Evolutionary conservation across 1,140 invertebrate genomes (phyloP).

Genomic region (Lordiphosa mommai): DNA sequence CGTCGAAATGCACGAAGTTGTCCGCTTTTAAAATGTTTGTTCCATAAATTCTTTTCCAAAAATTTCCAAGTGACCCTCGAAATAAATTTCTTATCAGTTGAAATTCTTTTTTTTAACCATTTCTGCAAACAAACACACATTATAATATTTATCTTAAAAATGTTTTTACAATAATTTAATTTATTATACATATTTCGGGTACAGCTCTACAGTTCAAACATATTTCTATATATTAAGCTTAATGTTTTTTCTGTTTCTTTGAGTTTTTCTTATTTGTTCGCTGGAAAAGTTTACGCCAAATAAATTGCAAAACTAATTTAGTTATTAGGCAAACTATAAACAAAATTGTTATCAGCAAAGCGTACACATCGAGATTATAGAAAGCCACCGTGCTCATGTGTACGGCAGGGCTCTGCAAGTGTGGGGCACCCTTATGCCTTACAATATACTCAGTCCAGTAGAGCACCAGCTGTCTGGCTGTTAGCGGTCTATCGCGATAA

Average conservation of each 20-base stretch:
- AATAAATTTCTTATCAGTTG: too few species aligned
- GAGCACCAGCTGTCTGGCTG: conserved; percentile 77
- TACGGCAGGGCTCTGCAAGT: conserved; percentile 67
- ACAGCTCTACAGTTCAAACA: too few species aligned
- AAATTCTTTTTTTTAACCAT: too few species aligned
- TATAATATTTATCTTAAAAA: too few species aligned
- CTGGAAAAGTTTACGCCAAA: conserved; percentile 5
- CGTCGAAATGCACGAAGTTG: too few species aligned
- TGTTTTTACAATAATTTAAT: too few species aligned
- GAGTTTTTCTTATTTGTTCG: background rate
- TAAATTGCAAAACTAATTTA: conserved; percentile 3
- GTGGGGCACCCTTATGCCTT: conserved; percentile 79
- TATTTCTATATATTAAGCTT: background rate
- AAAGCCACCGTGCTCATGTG: conserved; percentile 51
- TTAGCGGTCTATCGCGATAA: conserved; percentile 68
- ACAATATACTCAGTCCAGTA: conserved; percentile 80
- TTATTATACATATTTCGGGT: too few species aligned
- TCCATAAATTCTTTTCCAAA: too few species aligned
- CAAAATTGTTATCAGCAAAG: conserved; percentile 22
- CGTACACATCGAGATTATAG: conserved; percentile 62
- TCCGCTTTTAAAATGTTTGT: too few species aligned
- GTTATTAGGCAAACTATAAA: background rate
- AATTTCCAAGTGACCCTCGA: too few species aligned
- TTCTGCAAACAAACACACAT: too few species aligned
- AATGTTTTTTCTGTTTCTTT: conserved; percentile 14